Conservation (phyloP, 64 coral and sea anemone genomes). For the Hydrozoanthus tunicans region DNA sequence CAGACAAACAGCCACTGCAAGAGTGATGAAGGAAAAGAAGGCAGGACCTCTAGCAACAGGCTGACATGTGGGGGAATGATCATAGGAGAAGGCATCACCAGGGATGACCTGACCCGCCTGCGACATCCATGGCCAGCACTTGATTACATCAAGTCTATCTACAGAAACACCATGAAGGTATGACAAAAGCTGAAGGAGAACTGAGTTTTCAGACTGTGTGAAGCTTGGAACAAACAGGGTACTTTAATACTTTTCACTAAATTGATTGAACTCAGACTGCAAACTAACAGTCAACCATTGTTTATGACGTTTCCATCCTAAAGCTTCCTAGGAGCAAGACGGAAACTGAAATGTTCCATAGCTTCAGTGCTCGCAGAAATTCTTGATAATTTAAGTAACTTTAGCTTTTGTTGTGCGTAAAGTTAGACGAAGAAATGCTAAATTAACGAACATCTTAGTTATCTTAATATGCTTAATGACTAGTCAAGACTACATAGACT, state of each 20-base stretch:
- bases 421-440: not conserved
- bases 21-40: not conserved
- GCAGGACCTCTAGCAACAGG: not conserved
- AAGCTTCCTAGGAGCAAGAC: slow-evolving; percentile 48
- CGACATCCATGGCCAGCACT: slow-evolving; percentile 59
- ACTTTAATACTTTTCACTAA: not conserved
- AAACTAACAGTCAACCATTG: not conserved
- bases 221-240: slow-evolving; percentile 15
- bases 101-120: slow-evolving; percentile 23
- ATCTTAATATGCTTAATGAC: no score
- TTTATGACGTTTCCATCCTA: slow-evolving; percentile 38
- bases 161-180: slow-evolving; percentile 69
- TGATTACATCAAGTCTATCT: slow-evolving; percentile 64
- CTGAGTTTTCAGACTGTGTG: not conserved
- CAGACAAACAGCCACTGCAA: not conserved
- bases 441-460: no score
- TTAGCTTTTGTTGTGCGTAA: not conserved
- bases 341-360: slow-evolving; percentile 15
- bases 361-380: not conserved
- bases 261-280: not conserved
- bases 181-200: slow-evolving; percentile 54
- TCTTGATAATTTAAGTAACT: not conserved
- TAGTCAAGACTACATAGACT: no score
- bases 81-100: not conserved
- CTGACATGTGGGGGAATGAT: slow-evolving; percentile 12